A percentile compares a stretch with the other conserved stretches of the same genome.
Evolutionary conservation across 2,113 vertebrate genomes (phyloP).

Genomic region (Cathartes aura): DNA sequence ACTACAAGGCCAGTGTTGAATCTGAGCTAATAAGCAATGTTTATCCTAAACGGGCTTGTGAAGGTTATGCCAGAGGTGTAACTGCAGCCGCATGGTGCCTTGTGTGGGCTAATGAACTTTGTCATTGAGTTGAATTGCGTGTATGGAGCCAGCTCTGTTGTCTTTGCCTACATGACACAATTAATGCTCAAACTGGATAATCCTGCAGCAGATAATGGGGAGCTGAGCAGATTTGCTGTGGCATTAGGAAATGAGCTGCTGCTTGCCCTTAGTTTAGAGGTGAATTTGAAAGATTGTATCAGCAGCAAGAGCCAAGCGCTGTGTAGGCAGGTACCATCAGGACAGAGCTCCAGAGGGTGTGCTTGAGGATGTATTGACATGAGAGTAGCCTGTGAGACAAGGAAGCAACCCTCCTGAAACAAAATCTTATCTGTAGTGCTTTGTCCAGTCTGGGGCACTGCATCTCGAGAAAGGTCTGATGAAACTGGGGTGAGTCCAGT

Average conservation of each 20-base stretch:
- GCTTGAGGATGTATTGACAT: neutral
- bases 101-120: neutral
- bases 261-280: slow-evolving; percentile 35
- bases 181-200: slow-evolving; percentile 40
- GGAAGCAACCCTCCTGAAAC: neutral
- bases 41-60: neutral
- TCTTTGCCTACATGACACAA: slow-evolving; percentile 23
- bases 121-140: neutral
- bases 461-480: neutral
- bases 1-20: neutral
- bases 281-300: slow-evolving; percentile 36
- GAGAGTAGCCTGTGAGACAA: neutral
- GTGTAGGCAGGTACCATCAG: neutral
- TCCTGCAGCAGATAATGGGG: slow-evolving; percentile 27
- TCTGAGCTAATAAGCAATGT: neutral
- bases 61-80: neutral
- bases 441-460: neutral
- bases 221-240: slow-evolving; percentile 44
- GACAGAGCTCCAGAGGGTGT: neutral
- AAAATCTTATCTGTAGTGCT: neutral
- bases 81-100: neutral
- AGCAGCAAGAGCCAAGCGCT: neutral
- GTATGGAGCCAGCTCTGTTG: slow-evolving; percentile 2
- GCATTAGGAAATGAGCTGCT: slow-evolving; percentile 43
- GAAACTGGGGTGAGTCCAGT: neutral